Evolutionary conservation across 2,888 invertebrate species (phyloP).

Genomic region (Drosophila anomelani): DNA sequence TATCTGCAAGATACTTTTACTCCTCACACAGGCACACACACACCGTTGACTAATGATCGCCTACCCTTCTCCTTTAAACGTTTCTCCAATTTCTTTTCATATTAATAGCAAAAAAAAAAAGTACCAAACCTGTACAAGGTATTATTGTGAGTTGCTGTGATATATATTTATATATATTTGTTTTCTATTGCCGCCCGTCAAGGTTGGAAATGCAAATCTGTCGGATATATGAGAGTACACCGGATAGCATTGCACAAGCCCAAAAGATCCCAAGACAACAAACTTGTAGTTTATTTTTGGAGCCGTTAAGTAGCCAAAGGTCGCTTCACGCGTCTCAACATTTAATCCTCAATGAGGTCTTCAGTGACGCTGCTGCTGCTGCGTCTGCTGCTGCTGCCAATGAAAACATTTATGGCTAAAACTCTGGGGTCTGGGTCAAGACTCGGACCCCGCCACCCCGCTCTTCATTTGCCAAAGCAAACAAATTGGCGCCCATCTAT

Average conservation of each 20-base stretch:
- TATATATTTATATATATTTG: conserved; percentile 14
- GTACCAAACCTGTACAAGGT: conserved; percentile 17
- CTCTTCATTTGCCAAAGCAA: conserved; percentile 68
- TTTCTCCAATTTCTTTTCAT: conserved; percentile 60
- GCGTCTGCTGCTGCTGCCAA: conserved; percentile 36
- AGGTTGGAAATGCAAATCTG: conserved; percentile 39
- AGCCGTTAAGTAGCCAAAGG: conserved; percentile 83
- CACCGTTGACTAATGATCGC: conserved; percentile 70
- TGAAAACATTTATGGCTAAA: conserved; percentile 43
- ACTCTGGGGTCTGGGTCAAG: conserved; percentile 17
- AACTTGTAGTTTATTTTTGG: conserved; percentile 74
- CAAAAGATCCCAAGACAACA: conserved; percentile 55
- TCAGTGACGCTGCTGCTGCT: conserved; percentile 14
- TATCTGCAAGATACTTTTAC: conserved; percentile 80
- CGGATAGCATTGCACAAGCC: conserved; percentile 48
- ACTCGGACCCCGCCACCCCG: conserved; percentile 10
- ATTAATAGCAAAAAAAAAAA: conserved; percentile 61
- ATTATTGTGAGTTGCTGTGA: conserved; percentile 33
- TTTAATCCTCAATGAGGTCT: conserved; percentile 73
- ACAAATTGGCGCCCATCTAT: conserved; percentile 80
- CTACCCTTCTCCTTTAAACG: conserved; percentile 40
- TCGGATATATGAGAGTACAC: conserved; percentile 55
- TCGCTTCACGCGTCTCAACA: conserved; percentile 57
- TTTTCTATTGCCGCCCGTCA: conserved; percentile 12
- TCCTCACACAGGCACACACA: conserved; percentile 37